Conservation (phyloP, 2,888 invertebrate species). For the Keiferia lycopersicella region DNA sequence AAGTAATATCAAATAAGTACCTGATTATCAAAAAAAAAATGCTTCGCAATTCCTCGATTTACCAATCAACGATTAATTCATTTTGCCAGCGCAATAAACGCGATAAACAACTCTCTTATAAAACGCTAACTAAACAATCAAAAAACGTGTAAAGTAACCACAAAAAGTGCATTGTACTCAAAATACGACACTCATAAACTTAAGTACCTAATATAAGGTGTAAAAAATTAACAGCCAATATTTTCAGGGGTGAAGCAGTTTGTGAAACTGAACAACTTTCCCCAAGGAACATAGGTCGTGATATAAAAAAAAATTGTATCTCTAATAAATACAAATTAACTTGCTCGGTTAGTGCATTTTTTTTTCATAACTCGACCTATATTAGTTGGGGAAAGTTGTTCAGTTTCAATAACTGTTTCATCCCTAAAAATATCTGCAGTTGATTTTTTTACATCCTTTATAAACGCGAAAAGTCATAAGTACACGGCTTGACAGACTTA, state of each 20-base stretch:
- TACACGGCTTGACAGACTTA: constrained; percentile 60
- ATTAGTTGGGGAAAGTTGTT: no score
- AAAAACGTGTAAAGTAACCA: constrained; percentile 53
- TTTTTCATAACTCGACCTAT: no score
- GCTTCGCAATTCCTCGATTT: constrained; percentile 34
- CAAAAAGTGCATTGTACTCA: constrained; percentile 69
- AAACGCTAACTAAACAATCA: constrained; percentile 44
- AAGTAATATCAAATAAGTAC: constrained; percentile 19
- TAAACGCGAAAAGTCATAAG: constrained; percentile 34
- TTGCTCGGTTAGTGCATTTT: no score
- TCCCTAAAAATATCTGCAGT: no score
- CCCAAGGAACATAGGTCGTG: no score
- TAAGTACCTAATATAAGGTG: constrained; percentile 55
- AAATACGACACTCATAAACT: constrained; percentile 46
- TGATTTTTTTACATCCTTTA: no score
- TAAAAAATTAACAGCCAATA: no score
- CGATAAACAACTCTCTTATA: constrained; percentile 48
- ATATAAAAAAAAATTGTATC: no score
- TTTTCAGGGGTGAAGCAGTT: no score
- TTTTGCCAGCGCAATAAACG: constrained; percentile 45
- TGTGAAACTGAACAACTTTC: no score
- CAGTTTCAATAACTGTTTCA: no score
- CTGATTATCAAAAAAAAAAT: constrained; percentile 21
- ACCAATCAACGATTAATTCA: constrained; percentile 33
- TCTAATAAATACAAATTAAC: no score